These are phyloP conservation scores for Acipenser ruthenus DNA, from an alignment of 2,797 vertebrate species.

Conservation along the genomic window DNA sequence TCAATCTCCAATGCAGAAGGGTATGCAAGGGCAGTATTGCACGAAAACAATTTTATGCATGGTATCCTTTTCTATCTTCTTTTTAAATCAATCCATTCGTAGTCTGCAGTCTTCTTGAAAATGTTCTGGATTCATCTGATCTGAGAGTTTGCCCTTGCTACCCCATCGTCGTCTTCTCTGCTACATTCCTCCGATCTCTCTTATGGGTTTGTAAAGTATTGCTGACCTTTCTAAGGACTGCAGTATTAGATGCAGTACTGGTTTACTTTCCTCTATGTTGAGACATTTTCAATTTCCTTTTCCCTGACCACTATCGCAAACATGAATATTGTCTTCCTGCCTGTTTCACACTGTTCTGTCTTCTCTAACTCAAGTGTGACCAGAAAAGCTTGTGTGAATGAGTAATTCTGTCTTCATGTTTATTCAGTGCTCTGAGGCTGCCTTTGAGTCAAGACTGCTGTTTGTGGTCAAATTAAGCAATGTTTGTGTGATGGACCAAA, in stretches of 20 bases:
- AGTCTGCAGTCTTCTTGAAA: no score
- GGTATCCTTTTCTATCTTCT: no score
- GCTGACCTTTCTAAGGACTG: background rate
- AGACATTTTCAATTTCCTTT: background rate
- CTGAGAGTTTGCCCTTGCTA: no score
- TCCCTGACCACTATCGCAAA: background rate
- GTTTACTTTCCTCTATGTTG: background rate
- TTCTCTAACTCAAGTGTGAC: background rate
- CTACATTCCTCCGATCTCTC: background rate
- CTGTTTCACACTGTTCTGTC: background rate
- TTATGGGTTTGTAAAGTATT: background rate
- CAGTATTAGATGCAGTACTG: background rate
- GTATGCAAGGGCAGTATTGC: no score
- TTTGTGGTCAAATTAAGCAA: no score
- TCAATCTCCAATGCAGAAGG: no score
- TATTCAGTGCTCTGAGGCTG: background rate
- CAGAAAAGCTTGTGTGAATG: background rate
- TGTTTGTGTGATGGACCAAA: no score
- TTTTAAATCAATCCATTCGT: no score
- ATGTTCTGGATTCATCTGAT: no score
- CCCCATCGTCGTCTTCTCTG: background rate
- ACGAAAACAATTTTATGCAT: no score
- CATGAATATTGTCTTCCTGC: background rate
- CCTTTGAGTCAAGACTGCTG: no score
- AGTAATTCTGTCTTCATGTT: background rate